phyloP scores from a whole-genome alignment of 1,140 invertebrate genomes.

The Eubasilissa regina region DNA sequence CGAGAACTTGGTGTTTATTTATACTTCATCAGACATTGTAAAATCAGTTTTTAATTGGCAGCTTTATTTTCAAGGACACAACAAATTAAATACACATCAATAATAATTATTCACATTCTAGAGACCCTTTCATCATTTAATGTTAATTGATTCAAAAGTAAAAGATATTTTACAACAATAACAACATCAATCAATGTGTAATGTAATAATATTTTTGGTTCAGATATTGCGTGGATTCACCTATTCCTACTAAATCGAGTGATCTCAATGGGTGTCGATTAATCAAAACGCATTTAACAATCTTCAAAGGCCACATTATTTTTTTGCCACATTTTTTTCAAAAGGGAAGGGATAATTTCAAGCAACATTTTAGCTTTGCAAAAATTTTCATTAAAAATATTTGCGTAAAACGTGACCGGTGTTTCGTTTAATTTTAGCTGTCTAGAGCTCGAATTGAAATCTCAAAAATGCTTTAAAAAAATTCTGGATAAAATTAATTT shows the following conservation, averaged over 20 bases:
- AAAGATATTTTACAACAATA: neutral
- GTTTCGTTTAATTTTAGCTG: neutral
- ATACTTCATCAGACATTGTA: no score
- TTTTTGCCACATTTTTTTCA: constrained; percentile 16
- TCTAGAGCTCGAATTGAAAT: neutral
- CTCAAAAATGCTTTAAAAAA: constrained; percentile 1
- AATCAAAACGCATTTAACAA: neutral
- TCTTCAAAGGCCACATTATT: constrained; percentile 8
- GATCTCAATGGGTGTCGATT: neutral
- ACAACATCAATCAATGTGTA: neutral
- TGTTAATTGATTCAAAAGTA: neutral
- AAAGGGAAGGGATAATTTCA: neutral
- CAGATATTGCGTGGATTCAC: neutral
- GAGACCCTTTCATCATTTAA: neutral
- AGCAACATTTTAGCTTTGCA: neutral
- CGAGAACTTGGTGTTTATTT: no score
- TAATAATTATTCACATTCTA: no score
- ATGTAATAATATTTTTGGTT: constrained; percentile 11
- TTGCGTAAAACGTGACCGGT: neutral
- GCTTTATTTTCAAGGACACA: no score
- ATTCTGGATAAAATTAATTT: neutral
- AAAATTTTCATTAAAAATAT: constrained; percentile 1
- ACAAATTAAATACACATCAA: no score
- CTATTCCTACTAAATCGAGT: neutral
- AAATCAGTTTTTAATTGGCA: no score